These are phyloP conservation scores for Nyctalus aviator DNA, from an alignment of 2,797 vertebrate genomes.

Conservation along the genomic window DNA sequence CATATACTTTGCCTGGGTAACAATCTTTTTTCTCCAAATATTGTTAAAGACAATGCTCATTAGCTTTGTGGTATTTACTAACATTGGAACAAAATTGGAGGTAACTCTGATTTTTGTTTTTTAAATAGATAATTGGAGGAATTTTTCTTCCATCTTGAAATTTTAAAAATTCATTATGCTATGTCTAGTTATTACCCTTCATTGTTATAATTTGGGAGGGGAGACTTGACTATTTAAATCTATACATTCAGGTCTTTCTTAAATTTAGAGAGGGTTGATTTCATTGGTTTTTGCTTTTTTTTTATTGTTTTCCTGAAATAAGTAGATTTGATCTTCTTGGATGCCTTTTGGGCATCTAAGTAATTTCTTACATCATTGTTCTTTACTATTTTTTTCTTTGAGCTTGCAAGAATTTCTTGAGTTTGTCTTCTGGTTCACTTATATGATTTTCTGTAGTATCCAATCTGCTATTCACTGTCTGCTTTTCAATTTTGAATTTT, in stretches of 20 bases:
- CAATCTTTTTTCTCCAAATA: background rate
- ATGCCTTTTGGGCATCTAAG: background rate
- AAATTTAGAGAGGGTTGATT: background rate
- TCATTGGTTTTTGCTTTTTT: background rate
- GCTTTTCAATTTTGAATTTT: background rate
- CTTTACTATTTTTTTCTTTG: background rate
- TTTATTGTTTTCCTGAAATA: background rate
- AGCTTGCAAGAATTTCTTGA: background rate
- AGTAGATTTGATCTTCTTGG: background rate
- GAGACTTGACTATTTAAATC: background rate
- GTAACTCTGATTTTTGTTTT: background rate
- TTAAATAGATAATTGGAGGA: background rate
- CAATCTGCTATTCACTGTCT: background rate
- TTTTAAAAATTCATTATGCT: background rate
- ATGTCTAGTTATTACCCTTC: background rate
- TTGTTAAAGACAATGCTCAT: background rate
- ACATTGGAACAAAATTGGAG: background rate
- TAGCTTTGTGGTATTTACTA: constrained; percentile 19
- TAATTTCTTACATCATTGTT: background rate
- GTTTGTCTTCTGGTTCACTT: background rate
- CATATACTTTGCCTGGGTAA: background rate
- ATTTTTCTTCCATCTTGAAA: constrained; percentile 1
- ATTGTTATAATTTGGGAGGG: background rate
- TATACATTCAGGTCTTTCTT: background rate
- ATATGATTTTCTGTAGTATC: background rate